Conservation (phyloP, 2,797 vertebrate genomes). For the Coranthus polyacanthus region DNA sequence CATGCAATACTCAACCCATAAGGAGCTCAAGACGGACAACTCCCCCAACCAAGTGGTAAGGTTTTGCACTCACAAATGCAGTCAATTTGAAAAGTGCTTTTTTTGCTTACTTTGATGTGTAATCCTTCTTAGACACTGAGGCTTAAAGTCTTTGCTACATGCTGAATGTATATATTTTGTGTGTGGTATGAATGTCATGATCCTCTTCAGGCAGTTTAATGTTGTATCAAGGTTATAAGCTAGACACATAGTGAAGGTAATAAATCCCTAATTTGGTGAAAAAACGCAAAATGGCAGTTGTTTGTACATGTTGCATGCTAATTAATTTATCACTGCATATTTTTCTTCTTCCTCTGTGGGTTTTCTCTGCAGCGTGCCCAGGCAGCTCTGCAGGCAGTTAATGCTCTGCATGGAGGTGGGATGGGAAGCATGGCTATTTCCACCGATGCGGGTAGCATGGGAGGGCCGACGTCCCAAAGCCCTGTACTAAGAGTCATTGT, state of each 20-base stretch:
- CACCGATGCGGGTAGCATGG: conserved; percentile 82
- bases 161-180: neutral
- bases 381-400: conserved; percentile 95
- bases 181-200: neutral
- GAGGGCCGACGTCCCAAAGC: conserved; percentile 86
- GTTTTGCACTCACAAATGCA: neutral
- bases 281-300: too few relatives aligned
- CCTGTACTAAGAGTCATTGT: conserved; percentile 97
- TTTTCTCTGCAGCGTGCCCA: conserved; percentile 89
- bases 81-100: neutral
- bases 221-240: neutral
- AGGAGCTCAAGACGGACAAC: conserved; percentile 97
- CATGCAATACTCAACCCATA: conserved; percentile 98
- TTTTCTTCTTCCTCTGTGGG: neutral
- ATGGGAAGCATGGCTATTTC: conserved; percentile 81
- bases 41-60: conserved; percentile 96
- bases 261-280: too few relatives aligned
- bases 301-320: neutral
- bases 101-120: too few relatives aligned
- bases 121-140: too few relatives aligned
- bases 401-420: conserved; percentile 91
- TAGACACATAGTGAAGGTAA: too few relatives aligned
- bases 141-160: neutral
- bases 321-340: neutral
- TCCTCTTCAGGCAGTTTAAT: neutral